Evolutionary conservation across 2,113 vertebrate species (phyloP).

Genomic region (Hepsetus odoe): DNA sequence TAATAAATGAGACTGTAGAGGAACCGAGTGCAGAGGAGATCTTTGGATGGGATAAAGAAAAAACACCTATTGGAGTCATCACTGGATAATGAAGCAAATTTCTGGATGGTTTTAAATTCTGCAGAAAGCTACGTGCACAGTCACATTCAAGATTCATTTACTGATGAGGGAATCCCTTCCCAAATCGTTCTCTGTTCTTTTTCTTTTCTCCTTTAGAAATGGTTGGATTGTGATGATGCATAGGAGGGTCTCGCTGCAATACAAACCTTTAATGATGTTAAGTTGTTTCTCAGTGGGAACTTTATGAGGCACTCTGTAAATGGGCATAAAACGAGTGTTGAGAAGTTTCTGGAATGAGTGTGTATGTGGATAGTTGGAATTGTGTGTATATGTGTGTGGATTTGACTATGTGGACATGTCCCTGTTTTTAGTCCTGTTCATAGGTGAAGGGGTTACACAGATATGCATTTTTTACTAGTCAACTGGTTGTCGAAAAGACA

Average conservation of each 20-base stretch:
- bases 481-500: no score
- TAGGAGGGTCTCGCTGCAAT: not conserved
- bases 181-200: not conserved
- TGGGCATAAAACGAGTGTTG: not conserved
- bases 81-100: not conserved
- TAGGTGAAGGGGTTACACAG: no score
- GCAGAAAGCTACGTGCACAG: not conserved
- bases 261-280: not conserved
- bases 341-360: not conserved
- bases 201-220: not conserved
- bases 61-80: not conserved
- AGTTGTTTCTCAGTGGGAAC: not conserved
- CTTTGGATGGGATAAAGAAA: not conserved
- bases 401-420: not conserved
- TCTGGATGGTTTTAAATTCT: not conserved
- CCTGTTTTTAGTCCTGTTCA: no score
- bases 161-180: not conserved
- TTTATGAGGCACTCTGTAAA: not conserved
- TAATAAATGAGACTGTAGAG: not conserved
- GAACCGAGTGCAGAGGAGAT: not conserved
- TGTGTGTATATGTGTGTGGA: constrained; percentile 10
- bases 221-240: constrained; percentile 14
- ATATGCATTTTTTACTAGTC: no score
- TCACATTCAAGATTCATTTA: not conserved
- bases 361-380: constrained; percentile 17